These are phyloP conservation scores for Zaprionus davidi DNA, from an alignment of 1,140 invertebrate species.

Conservation along the genomic window DNA sequence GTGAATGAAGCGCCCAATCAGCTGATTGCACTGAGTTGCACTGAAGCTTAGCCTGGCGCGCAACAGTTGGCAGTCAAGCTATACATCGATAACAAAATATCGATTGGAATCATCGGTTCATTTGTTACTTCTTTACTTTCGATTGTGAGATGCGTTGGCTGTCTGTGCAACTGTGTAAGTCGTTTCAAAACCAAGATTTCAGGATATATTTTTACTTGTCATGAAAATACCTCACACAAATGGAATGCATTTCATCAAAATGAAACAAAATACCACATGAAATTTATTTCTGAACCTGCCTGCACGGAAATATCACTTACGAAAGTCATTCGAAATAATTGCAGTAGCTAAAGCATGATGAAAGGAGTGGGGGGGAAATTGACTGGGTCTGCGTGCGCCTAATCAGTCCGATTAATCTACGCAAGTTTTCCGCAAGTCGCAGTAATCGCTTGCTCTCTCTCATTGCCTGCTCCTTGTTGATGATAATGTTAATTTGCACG, in stretches of 20 bases:
- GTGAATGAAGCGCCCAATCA: no score
- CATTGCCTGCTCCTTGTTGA: slow-evolving; percentile 41
- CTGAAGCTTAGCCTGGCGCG: no score
- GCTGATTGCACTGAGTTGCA: no score
- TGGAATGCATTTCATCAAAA: slow-evolving; percentile 27
- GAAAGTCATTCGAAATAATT: slow-evolving; percentile 81
- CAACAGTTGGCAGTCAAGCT: no score
- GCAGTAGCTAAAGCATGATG: slow-evolving; percentile 31
- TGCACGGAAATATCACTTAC: slow-evolving; percentile 77
- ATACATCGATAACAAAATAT: no score
- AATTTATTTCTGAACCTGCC: slow-evolving; percentile 29
- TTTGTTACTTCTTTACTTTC: no score
- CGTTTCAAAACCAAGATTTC: no score
- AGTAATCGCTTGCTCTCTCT: slow-evolving; percentile 22
- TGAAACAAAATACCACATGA: slow-evolving; percentile 7
- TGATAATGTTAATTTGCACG: slow-evolving; percentile 80
- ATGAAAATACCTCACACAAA: neutral
- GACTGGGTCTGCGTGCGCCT: slow-evolving; percentile 62
- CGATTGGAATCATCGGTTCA: no score
- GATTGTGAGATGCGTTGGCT: no score
- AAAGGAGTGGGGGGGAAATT: neutral
- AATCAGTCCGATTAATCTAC: slow-evolving; percentile 81
- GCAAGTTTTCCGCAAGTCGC: slow-evolving; percentile 56
- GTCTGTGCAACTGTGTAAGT: no score
- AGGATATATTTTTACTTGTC: no score